Base-by-base conservation (phyloP, 2,113 vertebrate genomes). In the Phyllostomus hastatus region DNA sequence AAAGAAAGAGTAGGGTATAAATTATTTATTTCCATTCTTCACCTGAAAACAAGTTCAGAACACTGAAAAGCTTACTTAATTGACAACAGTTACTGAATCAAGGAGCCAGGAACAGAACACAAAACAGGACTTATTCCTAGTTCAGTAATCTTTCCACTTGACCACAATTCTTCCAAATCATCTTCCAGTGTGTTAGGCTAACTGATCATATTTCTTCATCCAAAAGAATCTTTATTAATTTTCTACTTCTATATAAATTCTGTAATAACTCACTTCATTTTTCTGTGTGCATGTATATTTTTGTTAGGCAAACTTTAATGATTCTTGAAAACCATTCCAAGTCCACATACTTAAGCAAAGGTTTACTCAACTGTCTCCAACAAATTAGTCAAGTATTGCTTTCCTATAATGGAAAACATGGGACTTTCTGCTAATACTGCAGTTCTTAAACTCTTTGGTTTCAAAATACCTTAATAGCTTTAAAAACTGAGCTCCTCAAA, bases 261-360 rank as follows among this genome's bases (percentile, higher is more conserved):
- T 90, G 24, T 61, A 72, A 81, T 19, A 86, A 90, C 33, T 89
- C 61, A 95, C 75, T 89, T 64, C 67, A 80, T 57, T 94, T 94
- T 16, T 86, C 33, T 33, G 19, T 43, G 43, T 72, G 28, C 64
- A 9, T 82, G 15, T 43, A 4, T 80, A 67, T 80, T 72, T 91
- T 31, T 94, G 46, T 86, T 85, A 81, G 12, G 33, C 24, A 72
- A 81, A 96, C 22, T 76, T 86, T 33, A 89, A 87, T 31, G 46
- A 50, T 19, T 85, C 79, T 26, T 91, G n/a, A 78, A 78, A 78
- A 19, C 50, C 91, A 54, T 76, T 43, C 24, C 14, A 86, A 54
- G 46, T 35, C 15, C 33, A 85, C 8, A 76, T 57, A 69, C 26
- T 88, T 95, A 88, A 82, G 28, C 26, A 95, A 90, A 92, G 5